Percentiles rank a stretch among this genome's conserved stretches.
Conservation (phyloP, 1,140 invertebrate species). For the Pseudomyrmex concolor region DNA sequence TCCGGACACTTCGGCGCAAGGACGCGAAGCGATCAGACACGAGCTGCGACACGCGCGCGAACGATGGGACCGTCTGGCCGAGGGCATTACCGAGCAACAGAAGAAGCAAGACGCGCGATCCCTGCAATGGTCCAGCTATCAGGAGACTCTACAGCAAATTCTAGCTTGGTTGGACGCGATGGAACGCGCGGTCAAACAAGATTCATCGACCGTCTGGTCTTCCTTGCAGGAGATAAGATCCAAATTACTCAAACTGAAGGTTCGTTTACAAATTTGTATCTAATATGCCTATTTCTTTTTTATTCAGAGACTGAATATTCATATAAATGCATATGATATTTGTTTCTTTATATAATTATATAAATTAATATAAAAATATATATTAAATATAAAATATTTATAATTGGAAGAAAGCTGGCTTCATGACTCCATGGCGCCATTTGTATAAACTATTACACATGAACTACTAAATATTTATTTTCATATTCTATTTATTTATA, state of each 20-base stretch:
- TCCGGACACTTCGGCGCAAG: conserved; percentile 95
- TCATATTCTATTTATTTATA: too few species aligned
- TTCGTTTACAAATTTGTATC: conserved; percentile 65
- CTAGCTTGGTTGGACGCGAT: conserved; percentile 94
- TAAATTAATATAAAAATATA: too few species aligned
- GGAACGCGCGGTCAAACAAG: conserved; percentile 92
- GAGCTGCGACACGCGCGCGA: conserved; percentile 92
- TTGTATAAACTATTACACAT: too few species aligned
- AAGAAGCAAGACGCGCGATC: conserved; percentile 94
- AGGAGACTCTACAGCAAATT: conserved; percentile 93
- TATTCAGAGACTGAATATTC: too few species aligned
- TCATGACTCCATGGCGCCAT: too few species aligned
- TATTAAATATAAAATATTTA: too few species aligned
- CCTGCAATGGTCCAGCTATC: conserved; percentile 93
- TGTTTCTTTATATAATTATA: too few species aligned
- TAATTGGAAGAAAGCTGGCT: too few species aligned
- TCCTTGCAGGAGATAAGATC: conserved; percentile 94
- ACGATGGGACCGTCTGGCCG: conserved; percentile 94
- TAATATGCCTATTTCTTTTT: neutral
- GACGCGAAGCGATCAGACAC: conserved; percentile 94
- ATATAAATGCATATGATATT: too few species aligned
- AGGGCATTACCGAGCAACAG: conserved; percentile 91
- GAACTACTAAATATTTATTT: too few species aligned
- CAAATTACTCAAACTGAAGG: conserved; percentile 94
- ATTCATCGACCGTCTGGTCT: conserved; percentile 88